Evolutionary conservation across 23 tunicate species (phyloP), one percentile per base, ranked within the genome.

Genomic region (Clavelina lepadiformis): DNA sequence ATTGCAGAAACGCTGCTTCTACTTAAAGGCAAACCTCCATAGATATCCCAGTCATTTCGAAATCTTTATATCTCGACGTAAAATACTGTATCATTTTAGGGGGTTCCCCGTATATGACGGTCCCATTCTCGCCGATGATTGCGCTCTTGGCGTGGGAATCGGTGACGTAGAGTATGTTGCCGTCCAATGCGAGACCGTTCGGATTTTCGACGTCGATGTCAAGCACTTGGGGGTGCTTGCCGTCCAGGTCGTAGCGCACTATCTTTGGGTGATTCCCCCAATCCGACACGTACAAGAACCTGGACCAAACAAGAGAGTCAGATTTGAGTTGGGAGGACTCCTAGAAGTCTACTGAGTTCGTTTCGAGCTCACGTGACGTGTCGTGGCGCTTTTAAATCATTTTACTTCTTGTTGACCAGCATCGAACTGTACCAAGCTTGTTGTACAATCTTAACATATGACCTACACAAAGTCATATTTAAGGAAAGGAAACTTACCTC

Each of bases 201-300:
- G 98, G 98, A 38, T 92, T 92, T 67, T 92, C 85, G 1, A 92
- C 82, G 2, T 31, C 68, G 25, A 75, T 31, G 5, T 71, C 65
- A 35, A 77, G 47, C 5, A 63, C 24, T 6, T 58, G 61, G 2
- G 85, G 73, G 58, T 73, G 60, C 33, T 65, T 63, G 2, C 98
- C 98, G 57, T 92, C 82, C 63, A 82, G 44, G 52, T 92, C 98
- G 22, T 61, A 24, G 1, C 91, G 67, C 6, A 82, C 58, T 1
- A 92, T 70, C 47, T 73, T 83, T 23, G 93, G 70, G 28, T 58
- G 58, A 0, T 28, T 67, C 35, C 98, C 98, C 98, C 98, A 92
- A 57, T 92, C 98, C 18, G 82, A 59, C 57, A 86, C 71, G 65
- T 83, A 83, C 61, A 92, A 56, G 35, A 84, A 47, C 8, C 86